Evolutionary conservation across 2,888 invertebrate species (phyloP), one percentile per base, ranked within the genome.

Genomic region (Hypselothyrea guttata): DNA sequence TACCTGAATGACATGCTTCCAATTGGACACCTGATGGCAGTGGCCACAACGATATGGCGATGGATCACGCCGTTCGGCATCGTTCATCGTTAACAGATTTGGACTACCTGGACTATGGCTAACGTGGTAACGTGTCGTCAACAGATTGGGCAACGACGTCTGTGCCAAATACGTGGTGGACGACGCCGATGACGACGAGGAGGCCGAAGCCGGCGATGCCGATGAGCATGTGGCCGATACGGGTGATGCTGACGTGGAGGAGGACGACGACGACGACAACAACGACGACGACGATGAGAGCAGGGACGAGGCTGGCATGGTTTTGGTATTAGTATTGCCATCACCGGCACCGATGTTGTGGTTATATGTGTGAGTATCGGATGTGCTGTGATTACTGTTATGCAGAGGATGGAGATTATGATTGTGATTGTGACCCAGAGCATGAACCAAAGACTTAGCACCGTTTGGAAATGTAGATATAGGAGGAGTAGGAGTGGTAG

Each of bases 1-100:
- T 92, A 95, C 95, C 94, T 95, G 95, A 91, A 95, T 95, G 88
- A 95, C 95, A 92, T 95, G 95, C 92, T 95, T 95, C 95, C 95
- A 95, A 91, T 95, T 95, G 78, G 95, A 95, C 88, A 94, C 91
- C 91, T 95, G 95, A 91, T 94, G 94, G 91, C 95, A 95, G 91
- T 94, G 94, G 79, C 95, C 95, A 91, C 95, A 95, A 88, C 94
- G 93, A 88, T 93, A 93, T 86, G 92, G 92, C 89, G 92, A 92
- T 87, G 91, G 91, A 88, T 90, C 90, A 73, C 91, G 90, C 86
- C 90, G 90, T 86, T 89, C 90, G 74, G 81, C 74, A 73, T 89
- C 88, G 88, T 76, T 71, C 68, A 79, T 69, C 83, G 79, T 76
- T 78, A 88, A 83, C 51, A 88, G 74, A 81, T 73, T 83, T 70